Percentiles rank a stretch among this genome's conserved stretches.
Evolutionary conservation across 2,888 invertebrate genomes (phyloP).

Genomic region (Aphelenchoides bicaudatus): DNA sequence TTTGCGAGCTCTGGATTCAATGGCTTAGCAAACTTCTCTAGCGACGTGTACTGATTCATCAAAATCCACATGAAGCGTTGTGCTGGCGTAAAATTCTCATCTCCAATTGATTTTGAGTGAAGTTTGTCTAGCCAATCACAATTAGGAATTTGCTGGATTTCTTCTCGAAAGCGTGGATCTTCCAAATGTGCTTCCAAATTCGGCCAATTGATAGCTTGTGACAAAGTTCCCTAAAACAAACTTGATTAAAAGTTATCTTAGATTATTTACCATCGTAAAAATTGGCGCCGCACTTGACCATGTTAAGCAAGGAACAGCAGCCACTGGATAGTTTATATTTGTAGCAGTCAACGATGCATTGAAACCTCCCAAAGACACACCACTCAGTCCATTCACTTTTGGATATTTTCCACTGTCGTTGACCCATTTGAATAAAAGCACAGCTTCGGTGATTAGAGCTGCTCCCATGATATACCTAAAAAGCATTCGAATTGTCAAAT

Average conservation of each 20-base stretch:
- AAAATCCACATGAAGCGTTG: constrained; percentile 75
- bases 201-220: constrained; percentile 25
- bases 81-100: constrained; percentile 13
- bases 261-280: no score
- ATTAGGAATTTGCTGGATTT: constrained; percentile 26
- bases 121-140: constrained; percentile 36
- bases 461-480: constrained; percentile 99
- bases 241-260: constrained; percentile 62
- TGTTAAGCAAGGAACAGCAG: constrained; percentile 88
- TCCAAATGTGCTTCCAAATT: constrained; percentile 27
- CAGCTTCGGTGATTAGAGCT: constrained; percentile 84
- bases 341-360: constrained; percentile 96
- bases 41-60: constrained; percentile 97
- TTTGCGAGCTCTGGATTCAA: constrained; percentile 84
- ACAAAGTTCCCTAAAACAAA: constrained; percentile 29
- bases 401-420: constrained; percentile 70
- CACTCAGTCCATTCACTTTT: constrained; percentile 23
- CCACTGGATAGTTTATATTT: constrained; percentile 88
- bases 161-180: constrained; percentile 22
- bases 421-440: constrained; percentile 86
- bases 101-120: background rate
- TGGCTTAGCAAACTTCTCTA: constrained; percentile 81
- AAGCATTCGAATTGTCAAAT: no score
- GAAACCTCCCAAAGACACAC: constrained; percentile 55
- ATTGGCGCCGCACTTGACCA: constrained; percentile 95